phyloP scores from a whole-genome alignment of 2,113 vertebrate species.

The Mobula hypostoma region DNA sequence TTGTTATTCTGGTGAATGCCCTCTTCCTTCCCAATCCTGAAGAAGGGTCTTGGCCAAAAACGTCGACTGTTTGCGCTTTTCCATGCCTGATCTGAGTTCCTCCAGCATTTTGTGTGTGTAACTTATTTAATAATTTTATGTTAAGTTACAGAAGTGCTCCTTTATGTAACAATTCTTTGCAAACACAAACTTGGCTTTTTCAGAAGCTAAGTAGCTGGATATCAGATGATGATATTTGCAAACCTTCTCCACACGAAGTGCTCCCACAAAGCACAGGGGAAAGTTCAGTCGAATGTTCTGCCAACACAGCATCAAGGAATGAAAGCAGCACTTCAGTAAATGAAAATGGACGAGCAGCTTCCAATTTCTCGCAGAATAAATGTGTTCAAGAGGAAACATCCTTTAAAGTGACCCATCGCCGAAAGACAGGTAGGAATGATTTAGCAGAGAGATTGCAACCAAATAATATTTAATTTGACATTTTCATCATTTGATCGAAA shows the following conservation, averaged over 20 bases:
- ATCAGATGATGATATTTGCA: conserved; percentile 84
- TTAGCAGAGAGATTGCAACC: neutral
- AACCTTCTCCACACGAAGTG: conserved; percentile 50
- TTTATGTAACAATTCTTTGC: neutral
- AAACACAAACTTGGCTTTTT: conserved; percentile 6
- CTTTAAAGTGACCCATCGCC: conserved; percentile 26
- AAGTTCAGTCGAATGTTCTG: neutral
- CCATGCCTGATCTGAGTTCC: too few species aligned
- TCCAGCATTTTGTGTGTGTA: too few species aligned
- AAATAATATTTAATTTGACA: neutral
- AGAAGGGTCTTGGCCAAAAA: too few species aligned
- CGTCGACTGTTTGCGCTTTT: too few species aligned
- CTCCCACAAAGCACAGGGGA: conserved; percentile 39
- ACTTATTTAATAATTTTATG: neutral
- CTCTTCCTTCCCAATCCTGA: too few species aligned
- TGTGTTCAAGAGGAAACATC: neutral
- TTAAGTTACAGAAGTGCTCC: neutral
- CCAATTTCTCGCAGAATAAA: neutral
- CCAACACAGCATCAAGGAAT: neutral
- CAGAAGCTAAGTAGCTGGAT: conserved; percentile 80
- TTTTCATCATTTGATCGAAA: neutral
- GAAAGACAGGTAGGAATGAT: conserved; percentile 10
- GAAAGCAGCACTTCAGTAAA: neutral
- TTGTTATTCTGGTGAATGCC: too few species aligned
- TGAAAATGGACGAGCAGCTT: neutral